Conservation (phyloP, 2,797 vertebrate genomes). For the Tapirus indicus region DNA sequence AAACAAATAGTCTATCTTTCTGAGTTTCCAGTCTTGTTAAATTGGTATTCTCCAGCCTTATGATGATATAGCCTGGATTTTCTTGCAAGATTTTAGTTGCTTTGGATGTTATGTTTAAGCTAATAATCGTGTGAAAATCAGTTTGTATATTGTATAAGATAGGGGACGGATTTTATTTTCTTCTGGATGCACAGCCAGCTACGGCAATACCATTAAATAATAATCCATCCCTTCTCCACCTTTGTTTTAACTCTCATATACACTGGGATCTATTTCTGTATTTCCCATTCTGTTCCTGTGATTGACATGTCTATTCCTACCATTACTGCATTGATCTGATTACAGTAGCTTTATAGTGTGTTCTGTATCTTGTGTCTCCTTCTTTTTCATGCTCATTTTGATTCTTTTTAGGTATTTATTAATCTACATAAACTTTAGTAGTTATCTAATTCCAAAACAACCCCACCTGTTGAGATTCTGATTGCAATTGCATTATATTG, state of each 20-base stretch:
- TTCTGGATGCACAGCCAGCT: neutral
- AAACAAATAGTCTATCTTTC: neutral
- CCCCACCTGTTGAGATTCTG: neutral
- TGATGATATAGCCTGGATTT: neutral
- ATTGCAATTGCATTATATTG: neutral
- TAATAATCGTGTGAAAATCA: neutral
- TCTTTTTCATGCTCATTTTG: neutral
- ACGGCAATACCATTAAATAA: neutral
- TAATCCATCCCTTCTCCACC: too few relatives aligned
- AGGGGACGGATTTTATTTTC: neutral
- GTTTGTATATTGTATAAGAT: neutral
- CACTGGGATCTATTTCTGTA: too few relatives aligned
- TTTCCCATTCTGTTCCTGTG: too few relatives aligned
- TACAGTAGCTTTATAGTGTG: too few relatives aligned
- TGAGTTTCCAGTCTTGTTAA: neutral
- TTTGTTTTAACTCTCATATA: neutral
- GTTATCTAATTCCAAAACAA: slow-evolving; percentile 27
- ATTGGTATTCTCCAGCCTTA: neutral
- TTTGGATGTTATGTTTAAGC: neutral
- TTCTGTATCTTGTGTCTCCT: neutral
- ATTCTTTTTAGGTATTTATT: neutral
- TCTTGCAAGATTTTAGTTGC: neutral
- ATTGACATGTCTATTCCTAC: too few relatives aligned
- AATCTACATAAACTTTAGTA: neutral
- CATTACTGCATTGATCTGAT: too few relatives aligned